Evolutionary conservation across 1,140 invertebrate species (phyloP).

Genomic region (Scylla paramamosain): DNA sequence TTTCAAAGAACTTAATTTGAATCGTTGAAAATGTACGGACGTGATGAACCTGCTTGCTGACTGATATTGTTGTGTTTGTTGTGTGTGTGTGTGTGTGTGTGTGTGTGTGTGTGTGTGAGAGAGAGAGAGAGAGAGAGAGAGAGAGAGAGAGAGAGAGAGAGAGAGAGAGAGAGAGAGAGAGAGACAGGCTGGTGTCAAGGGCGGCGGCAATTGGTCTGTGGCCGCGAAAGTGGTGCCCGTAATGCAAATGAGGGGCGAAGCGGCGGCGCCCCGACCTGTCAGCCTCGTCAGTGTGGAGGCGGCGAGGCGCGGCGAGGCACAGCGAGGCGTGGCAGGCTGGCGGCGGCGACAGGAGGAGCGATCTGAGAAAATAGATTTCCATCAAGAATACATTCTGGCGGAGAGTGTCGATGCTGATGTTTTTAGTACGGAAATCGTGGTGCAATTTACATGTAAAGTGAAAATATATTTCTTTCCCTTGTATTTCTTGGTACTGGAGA

Average conservation of each 20-base stretch:
- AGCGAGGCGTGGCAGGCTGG: background rate
- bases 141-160: no score
- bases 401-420: background rate
- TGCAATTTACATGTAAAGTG: conserved; percentile 14
- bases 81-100: no score
- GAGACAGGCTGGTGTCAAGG: background rate
- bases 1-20: no score
- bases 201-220: background rate
- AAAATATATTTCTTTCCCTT: background rate
- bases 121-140: no score
- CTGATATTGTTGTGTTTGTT: no score
- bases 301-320: background rate
- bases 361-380: background rate
- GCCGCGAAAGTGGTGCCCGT: background rate
- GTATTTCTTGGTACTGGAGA: background rate
- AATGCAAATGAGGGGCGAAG: background rate
- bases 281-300: background rate
- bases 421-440: background rate
- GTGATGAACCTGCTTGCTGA: no score
- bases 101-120: no score
- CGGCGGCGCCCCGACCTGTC: background rate
- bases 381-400: background rate
- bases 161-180: background rate
- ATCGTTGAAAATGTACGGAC: no score
- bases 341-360: background rate